A percentile compares a stretch with the other conserved stretches of the same genome.
phyloP scores from a whole-genome alignment of 2,113 vertebrate genomes.

The Chlamydotis undulata region DNA sequence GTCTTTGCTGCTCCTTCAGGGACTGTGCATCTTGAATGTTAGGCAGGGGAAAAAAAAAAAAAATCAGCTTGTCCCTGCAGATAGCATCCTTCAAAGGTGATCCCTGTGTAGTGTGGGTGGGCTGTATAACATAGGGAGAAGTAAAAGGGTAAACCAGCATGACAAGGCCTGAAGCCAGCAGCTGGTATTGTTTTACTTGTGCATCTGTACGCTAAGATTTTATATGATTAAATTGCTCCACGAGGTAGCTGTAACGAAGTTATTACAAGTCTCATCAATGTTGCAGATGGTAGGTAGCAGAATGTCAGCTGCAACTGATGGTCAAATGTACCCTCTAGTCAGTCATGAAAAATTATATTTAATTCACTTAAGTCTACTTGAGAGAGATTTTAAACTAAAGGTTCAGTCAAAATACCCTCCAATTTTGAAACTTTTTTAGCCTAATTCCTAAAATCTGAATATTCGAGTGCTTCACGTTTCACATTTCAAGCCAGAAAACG shows the following conservation, averaged over 20 bases:
- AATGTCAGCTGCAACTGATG: slow-evolving; percentile 37
- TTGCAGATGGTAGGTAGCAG: slow-evolving; percentile 55
- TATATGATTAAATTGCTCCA: slow-evolving; percentile 63
- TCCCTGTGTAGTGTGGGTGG: rapidly evolving
- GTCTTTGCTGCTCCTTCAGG: neutral
- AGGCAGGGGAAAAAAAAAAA: neutral
- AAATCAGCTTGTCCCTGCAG: neutral
- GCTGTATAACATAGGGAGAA: neutral
- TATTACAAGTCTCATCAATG: slow-evolving; percentile 48
- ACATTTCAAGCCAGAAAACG: neutral
- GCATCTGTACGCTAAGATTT: slow-evolving; percentile 51
- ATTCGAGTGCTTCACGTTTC: neutral
- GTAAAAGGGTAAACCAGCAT: neutral
- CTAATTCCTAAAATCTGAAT: neutral
- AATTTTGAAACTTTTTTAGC: neutral
- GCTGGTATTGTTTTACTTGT: slow-evolving; percentile 32
- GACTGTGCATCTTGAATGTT: neutral
- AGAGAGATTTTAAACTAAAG: neutral
- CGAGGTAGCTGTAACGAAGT: slow-evolving; percentile 25
- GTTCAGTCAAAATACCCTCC: neutral
- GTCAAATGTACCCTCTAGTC: slow-evolving; percentile 29
- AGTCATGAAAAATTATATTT: neutral
- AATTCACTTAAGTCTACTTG: slow-evolving; percentile 16
- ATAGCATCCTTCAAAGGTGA: neutral
- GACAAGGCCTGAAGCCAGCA: slow-evolving; percentile 36